Conservation (phyloP, 1,140 invertebrate genomes). For the Pogonomyrmex barbatus region DNA sequence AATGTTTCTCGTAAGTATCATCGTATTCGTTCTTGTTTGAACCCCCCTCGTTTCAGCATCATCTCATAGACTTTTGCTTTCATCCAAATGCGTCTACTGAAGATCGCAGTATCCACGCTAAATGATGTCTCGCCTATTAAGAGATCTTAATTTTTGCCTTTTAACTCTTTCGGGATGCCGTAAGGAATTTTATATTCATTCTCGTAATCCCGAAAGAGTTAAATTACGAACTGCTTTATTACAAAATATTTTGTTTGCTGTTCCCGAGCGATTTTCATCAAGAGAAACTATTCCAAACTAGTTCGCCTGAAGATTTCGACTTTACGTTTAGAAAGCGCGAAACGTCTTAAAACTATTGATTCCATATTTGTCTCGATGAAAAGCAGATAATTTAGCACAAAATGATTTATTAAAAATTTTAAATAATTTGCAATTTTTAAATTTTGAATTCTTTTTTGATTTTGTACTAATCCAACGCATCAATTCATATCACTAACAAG, state of each 20-base stretch:
- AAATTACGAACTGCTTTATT: constrained; percentile 44
- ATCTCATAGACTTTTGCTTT: constrained; percentile 36
- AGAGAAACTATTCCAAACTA: not conserved
- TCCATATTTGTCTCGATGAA: constrained; percentile 32
- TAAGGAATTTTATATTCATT: not conserved
- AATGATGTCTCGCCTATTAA: constrained; percentile 41
- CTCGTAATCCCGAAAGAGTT: constrained; percentile 14
- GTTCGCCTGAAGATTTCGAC: constrained; percentile 17
- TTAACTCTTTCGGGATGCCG: constrained; percentile 12
- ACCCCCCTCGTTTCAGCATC: constrained; percentile 21
- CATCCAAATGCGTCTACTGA: constrained; percentile 25
- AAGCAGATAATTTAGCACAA: not conserved
- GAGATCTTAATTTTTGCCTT: constrained; percentile 24
- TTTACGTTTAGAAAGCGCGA: not conserved
- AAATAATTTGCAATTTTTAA: not conserved
- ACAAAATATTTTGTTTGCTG: constrained; percentile 36
- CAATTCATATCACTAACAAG: constrained; percentile 60
- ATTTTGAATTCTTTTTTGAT: not conserved
- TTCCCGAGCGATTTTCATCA: not conserved
- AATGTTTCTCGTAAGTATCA: constrained; percentile 89
- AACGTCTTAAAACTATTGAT: not conserved
- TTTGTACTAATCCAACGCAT: constrained; percentile 41
- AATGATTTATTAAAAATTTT: constrained; percentile 23
- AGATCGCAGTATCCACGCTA: constrained; percentile 18
- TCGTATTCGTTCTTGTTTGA: not conserved